Evolutionary conservation across 2,888 invertebrate species (phyloP), one percentile per base, ranked within the genome.

Genomic region (Tenthredo notha): DNA sequence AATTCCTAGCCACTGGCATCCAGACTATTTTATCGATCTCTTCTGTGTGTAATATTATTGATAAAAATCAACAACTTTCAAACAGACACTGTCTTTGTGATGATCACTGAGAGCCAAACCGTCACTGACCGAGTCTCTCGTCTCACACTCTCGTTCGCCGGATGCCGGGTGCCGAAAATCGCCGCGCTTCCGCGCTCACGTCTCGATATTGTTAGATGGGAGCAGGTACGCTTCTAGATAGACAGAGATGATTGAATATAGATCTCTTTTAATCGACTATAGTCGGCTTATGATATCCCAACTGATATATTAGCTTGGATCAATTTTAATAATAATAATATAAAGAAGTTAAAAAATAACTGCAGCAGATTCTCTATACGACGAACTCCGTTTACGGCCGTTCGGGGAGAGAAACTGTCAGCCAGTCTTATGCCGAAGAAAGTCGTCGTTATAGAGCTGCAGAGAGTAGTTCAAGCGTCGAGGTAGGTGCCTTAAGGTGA

Each of bases 1-100:
- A 10, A 67, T 67, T 33, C n/a, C 72, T 40, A 43, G 72, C 72
- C 21, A 40, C 72, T 74, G 72, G 72, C 72, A 74, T 74, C 72
- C 72, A 74, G 43, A 43, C 43, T 21, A 65, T 29, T 29, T 15
- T 29, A 12, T 67, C 10, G 6, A 18, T 67, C 67, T 29, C 18
- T 67, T 33, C 15, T 25, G 25, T 61, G 18, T 33, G 37, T 18
- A 33, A 67, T 33, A 33, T 15, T 33, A 33, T 43, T 12, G 15
- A 3, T 47, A 4, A 67, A 33, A 67, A 67, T 33, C 29, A 15
- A 7, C 1, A 67, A 33, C 29, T 67, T 54, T 7, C 18, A 54
- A 54, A 54, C 54, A 54, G 54, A 25, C 67, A 67, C 67, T 67
- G 29, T 12, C 67, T 67, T 67, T 67, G 15, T 67, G 61, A 61